Percentiles rank a stretch among this genome's conserved stretches.
Conservation (phyloP, 2,797 vertebrate genomes). For the Chiroxiphia lanceolata region DNA sequence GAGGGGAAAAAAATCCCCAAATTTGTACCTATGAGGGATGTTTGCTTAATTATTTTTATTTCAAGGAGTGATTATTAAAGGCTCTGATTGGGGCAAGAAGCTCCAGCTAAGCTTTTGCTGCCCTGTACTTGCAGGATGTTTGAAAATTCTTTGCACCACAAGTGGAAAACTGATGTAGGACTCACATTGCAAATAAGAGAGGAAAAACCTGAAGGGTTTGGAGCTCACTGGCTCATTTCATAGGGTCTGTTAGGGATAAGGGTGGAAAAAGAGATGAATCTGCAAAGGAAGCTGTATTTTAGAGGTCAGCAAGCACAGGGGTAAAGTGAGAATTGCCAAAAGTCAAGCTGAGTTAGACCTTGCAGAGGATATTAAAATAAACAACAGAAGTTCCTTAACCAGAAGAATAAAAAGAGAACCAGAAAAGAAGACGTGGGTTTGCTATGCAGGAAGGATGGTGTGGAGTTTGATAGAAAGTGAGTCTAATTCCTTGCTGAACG, state of each 20-base stretch:
- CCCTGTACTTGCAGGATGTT: neutral
- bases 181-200: neutral
- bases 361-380: slow-evolving; percentile 68
- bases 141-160: neutral
- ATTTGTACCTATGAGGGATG: no score
- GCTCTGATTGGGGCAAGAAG: neutral
- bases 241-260: neutral
- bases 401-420: slow-evolving; percentile 14
- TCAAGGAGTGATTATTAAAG: neutral
- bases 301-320: slow-evolving; percentile 53
- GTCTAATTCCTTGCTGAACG: neutral
- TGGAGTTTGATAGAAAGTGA: neutral
- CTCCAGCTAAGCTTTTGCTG: neutral
- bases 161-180: neutral
- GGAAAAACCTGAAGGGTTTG: neutral
- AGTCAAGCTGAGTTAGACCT: slow-evolving; percentile 68
- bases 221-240: neutral
- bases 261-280: slow-evolving; percentile 46
- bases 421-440: neutral
- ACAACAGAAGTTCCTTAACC: slow-evolving; percentile 47
- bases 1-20: neutral
- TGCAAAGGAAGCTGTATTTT: slow-evolving; percentile 57
- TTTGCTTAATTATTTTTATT: neutral
- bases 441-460: neutral
- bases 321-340: slow-evolving; percentile 54